Evolutionary conservation across 2,113 vertebrate species (phyloP), one percentile per base, ranked within the genome.

Genomic region (Ptyas mucosa): DNA sequence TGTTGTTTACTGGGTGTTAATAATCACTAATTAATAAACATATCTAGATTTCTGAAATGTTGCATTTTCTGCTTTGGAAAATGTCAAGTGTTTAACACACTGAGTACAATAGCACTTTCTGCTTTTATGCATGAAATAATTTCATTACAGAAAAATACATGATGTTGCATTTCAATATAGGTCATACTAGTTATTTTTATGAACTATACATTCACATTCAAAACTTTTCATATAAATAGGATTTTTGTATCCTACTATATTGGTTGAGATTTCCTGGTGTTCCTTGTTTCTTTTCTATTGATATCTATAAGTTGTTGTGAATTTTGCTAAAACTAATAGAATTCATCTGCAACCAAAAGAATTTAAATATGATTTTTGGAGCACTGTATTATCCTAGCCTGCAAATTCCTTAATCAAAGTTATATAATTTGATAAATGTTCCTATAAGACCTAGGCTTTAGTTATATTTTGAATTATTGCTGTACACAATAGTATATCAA

Each of bases 1-100:
- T 99, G 98, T 99, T 99, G 99, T 99, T 99, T 99, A 99, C 99
- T 98, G 98, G 97, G 98, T 99, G 99, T 99, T 99, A 99, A 99
- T 99, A 99, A 99, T 99, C 98, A 98, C 98, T 99, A 99, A 99
- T 99, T 99, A 99, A 99, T 99, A 99, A 99, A 98, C 98, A 98
- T 98, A 98, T 98, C 98, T 98, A 97, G 97, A 97, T 97, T 87
- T 98, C 96, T 97, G 97, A 97, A 98, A 97, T 97, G 97, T 95
- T 96, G 93, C 96, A 95, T 97, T 98, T 97, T 96, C 96, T 97
- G 95, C 94, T 95, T 95, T 96, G 94, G 75, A 97, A 98, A 97
- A 97, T 97, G 96, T 98, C 96, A 98, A 97, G 97, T 98, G 97
- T 97, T 98, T 98, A 97, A 97, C 95, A 96, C 97, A 88, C 2